phyloP scores from a whole-genome alignment of 2,113 vertebrate species.

The Mionectes macconnelli region DNA sequence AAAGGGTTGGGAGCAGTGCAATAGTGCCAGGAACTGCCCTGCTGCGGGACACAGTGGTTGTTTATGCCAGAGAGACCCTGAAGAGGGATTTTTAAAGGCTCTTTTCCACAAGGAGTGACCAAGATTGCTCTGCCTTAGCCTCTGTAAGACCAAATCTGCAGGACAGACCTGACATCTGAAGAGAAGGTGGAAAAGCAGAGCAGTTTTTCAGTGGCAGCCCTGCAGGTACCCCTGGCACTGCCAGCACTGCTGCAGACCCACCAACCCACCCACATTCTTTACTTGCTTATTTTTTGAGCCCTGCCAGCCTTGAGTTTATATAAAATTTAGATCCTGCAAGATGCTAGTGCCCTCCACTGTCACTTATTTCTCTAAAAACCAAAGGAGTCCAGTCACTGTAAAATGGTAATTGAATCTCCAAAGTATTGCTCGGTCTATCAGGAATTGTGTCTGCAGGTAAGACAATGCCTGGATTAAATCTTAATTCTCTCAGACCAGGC shows the following conservation, averaged over 20 bases:
- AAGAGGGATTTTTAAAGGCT: neutral
- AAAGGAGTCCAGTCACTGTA: neutral
- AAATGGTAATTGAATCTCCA: neutral
- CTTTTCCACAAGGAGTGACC: neutral
- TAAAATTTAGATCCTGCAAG: neutral
- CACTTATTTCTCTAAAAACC: neutral
- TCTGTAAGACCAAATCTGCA: neutral
- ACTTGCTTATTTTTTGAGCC: neutral
- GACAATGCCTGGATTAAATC: neutral
- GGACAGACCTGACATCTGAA: neutral
- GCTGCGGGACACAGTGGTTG: no score
- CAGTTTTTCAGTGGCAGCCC: neutral
- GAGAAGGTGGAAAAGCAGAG: neutral
- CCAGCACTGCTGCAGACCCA: neutral
- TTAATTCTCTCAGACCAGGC: neutral
- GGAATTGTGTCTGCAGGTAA: neutral
- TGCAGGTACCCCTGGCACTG: neutral
- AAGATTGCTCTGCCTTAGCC: neutral
- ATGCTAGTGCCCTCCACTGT: neutral
- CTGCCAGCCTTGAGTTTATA: neutral
- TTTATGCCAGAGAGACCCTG: neutral
- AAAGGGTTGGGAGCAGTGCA: neutral
- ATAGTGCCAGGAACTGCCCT: neutral
- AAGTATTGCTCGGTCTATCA: neutral
- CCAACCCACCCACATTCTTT: neutral